Evolutionary conservation across 2,113 vertebrate species (phyloP), one percentile per base, ranked within the genome.

Genomic region (Poeciliopsis occidentalis): DNA sequence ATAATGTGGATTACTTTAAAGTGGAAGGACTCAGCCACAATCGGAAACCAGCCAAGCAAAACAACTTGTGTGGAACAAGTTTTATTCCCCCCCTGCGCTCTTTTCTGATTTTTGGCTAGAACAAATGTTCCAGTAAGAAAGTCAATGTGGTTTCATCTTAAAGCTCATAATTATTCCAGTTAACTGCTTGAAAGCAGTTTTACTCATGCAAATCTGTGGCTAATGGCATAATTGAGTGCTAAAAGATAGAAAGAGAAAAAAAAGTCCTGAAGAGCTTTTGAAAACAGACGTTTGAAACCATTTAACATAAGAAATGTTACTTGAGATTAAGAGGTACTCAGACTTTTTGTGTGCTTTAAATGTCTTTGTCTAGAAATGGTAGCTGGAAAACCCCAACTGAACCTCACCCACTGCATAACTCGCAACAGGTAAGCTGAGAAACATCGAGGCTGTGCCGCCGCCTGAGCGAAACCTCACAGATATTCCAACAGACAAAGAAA

Each of bases 1-100:
- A 76, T 84, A 72, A 86, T 80, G 76, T 78, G 83, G 81, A 87
- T 90, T 85, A 87, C 63, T 71, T 13, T 65, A 30, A 83, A 85
- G 75, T 30, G 70, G 60, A 82, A 85, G 64, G 62, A 85, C 47
- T 85, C 47, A 62, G 17, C 10, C 54, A 7, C 54, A 73, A 78
- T 74, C 27, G 39, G 30, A 78, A 73, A 78, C 5, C 69, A 60
- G 71, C 80, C 79, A 84, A 82, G 70, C 0, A 62, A 83, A 79
- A 83, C 70, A 61, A 34, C 76, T 84, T 80, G 79, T 71, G 57
- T 69, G 70, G 63, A 54, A 72, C 39, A 34, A 57, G 12, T 37
- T 29, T 31, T 51, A 24, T 67, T 2, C 34, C 11, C 32, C 34
- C 39, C 13, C 12, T 0, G 29, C 29, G 29, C 39, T 12, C 41